Evolutionary conservation across 1,140 invertebrate genomes (phyloP).

Genomic region (Eupristina koningsbergeri): DNA sequence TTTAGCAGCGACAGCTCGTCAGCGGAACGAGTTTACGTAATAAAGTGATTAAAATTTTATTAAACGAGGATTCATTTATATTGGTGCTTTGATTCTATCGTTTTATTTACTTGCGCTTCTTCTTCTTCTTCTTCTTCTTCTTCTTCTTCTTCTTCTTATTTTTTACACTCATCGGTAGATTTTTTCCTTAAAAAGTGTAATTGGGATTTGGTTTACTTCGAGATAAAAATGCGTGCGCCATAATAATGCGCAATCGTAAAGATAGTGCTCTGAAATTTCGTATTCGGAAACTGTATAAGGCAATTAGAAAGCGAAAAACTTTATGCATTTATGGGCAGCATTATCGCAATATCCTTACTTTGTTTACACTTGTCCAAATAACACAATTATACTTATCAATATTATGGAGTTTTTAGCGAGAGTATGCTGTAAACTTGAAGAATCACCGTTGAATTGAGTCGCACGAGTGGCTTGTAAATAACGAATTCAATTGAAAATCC

Average conservation of each 20-base stretch:
- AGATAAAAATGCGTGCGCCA: background rate
- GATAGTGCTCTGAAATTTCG: background rate
- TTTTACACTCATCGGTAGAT: too few relatives aligned
- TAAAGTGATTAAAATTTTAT: constrained; percentile 38
- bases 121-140: background rate
- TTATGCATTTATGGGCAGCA: background rate
- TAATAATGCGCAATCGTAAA: background rate
- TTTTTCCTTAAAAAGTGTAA: too few relatives aligned
- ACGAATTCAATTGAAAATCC: background rate
- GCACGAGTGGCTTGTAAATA: too few relatives aligned
- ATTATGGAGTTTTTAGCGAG: background rate
- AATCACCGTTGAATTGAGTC: too few relatives aligned
- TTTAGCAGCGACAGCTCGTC: constrained; percentile 11
- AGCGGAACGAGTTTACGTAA: constrained; percentile 11
- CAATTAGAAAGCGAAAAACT: background rate
- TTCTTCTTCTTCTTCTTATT: too few relatives aligned
- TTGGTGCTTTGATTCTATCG: background rate
- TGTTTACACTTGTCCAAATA: background rate
- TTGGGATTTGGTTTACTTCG: background rate
- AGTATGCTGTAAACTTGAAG: background rate
- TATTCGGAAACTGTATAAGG: background rate
- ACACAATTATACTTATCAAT: background rate
- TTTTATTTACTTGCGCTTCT: background rate
- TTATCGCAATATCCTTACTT: background rate
- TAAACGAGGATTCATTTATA: constrained; percentile 40